Evolutionary conservation across 2,888 invertebrate species (phyloP), one percentile per base, ranked within the genome.

Genomic region (Protophormia terraenovae): DNA sequence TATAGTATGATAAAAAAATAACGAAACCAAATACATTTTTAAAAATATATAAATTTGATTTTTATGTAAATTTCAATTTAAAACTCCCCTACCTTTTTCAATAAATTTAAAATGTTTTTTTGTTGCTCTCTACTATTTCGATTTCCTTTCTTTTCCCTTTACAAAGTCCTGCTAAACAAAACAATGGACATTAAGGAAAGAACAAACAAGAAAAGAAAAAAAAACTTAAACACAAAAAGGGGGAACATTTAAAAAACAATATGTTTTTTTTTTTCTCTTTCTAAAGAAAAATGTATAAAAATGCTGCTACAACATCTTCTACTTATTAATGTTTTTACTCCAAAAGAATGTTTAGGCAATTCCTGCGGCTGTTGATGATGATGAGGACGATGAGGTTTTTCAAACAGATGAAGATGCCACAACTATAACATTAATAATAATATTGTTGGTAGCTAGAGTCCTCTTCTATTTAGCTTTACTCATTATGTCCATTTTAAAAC

Each of bases 31-130:
- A 80, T 45, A 58, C 14, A 78, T 55, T 83, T 64, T 69, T 47
- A 67, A 55, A n/a, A 80, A 85, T 50, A 86, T 87, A 86, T 80
- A 87, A 86, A 87, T 88, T 87, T 84, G 85, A 86, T 88, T 87
- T 88, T 87, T 88, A 88, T 88, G 88, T 83, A 87, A 87, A 88
- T 88, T 87, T 81, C 79, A 71, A 67, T 69, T 84, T 83, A 53
- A 60, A 85, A 83, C 86, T 79, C 81, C 78, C 76, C 83, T 76
- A 58, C 79, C 38, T 41, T 62, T 69, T 55, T 19, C 32, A 8
- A 77, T 47, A 58, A 16, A 27, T 32, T 14, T 12, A 7, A 22
- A 6, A 22, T 47, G 8, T 29, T 69, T 77, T 67, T 19, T 27
- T 27, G 1, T 32, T 24, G 45, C n/a, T 16, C 45, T 16, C n/a